These are phyloP conservation scores for Caenorhabditis tropicalis DNA, from an alignment of 1,140 invertebrate genomes.

Conservation along the genomic window DNA sequence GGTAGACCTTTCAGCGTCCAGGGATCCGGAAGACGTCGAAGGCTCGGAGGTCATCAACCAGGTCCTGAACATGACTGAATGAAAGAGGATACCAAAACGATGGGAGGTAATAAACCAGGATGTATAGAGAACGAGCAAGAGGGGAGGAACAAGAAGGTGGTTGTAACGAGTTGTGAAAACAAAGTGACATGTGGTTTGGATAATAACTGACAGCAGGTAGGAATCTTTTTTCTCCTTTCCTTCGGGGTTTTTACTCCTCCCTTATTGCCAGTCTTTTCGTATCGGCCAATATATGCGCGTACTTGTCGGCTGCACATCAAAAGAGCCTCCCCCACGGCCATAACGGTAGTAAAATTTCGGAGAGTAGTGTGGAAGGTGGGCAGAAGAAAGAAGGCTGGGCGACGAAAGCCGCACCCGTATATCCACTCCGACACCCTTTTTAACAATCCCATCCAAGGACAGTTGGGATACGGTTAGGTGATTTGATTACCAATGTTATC, in stretches of 20 bases:
- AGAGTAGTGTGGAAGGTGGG: not conserved
- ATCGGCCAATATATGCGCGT: slow-evolving; percentile 41
- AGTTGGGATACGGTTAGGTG: slow-evolving; percentile 34
- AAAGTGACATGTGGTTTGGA: slow-evolving; percentile 44
- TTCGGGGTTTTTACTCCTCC: slow-evolving; percentile 42
- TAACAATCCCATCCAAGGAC: slow-evolving; percentile 17
- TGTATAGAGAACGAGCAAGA: not conserved
- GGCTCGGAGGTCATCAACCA: slow-evolving; percentile 12
- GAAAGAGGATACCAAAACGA: slow-evolving; percentile 1
- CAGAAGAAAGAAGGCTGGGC: not conserved
- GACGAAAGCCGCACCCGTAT: slow-evolving; percentile 34
- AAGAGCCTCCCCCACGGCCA: slow-evolving; percentile 43
- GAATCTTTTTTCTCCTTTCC: slow-evolving; percentile 30
- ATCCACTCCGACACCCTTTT: slow-evolving; percentile 10
- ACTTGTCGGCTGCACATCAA: slow-evolving; percentile 44
- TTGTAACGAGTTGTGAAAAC: slow-evolving; percentile 45
- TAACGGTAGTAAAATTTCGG: slow-evolving; percentile 40
- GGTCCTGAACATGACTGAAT: slow-evolving; percentile 17
- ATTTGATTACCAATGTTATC: slow-evolving; percentile 38
- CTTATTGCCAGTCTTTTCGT: not conserved
- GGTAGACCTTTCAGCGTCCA: not conserved
- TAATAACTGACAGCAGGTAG: slow-evolving; percentile 44
- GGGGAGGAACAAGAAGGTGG: slow-evolving; percentile 12
- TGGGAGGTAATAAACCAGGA: slow-evolving; percentile 29
- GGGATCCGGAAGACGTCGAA: not conserved